A percentile compares a stretch with the other conserved stretches of the same genome.
Conservation (phyloP, 2,888 invertebrate genomes). For the Dolomedes plantarius region DNA sequence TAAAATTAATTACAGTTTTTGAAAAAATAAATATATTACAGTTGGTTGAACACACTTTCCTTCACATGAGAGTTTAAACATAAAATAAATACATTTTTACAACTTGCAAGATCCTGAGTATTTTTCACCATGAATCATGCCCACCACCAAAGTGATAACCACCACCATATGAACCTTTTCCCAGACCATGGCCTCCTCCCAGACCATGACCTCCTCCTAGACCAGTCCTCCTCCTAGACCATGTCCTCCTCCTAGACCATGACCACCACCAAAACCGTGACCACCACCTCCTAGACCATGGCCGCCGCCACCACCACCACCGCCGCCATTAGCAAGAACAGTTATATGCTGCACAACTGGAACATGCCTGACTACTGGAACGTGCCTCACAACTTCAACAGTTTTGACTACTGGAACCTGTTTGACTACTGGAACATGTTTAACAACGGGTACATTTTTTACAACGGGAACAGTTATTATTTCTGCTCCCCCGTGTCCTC, state of each 20-base stretch:
- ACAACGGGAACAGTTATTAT: constrained; percentile 5
- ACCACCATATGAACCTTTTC: background rate
- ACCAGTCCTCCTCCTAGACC: background rate
- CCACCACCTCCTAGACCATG: background rate
- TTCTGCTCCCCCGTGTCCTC: background rate
- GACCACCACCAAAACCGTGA: background rate
- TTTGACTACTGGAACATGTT: background rate
- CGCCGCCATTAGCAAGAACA: background rate
- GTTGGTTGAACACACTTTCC: background rate
- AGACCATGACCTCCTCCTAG: background rate
- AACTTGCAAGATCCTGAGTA: background rate
- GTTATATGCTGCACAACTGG: background rate
- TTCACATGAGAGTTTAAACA: background rate
- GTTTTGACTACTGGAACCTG: background rate
- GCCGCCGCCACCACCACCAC: background rate
- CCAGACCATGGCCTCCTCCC: background rate
- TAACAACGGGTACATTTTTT: background rate
- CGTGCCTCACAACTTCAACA: background rate
- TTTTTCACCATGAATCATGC: background rate
- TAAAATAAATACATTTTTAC: background rate
- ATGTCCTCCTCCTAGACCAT: background rate
- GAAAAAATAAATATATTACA: constrained; percentile 5
- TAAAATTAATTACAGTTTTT: background rate
- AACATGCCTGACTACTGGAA: constrained; percentile 3
- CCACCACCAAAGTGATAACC: constrained; percentile 1